Percentiles rank a stretch among this genome's conserved stretches.
Evolutionary conservation across 2,113 vertebrate genomes (phyloP).

Genomic region (Thunnus thynnus): DNA sequence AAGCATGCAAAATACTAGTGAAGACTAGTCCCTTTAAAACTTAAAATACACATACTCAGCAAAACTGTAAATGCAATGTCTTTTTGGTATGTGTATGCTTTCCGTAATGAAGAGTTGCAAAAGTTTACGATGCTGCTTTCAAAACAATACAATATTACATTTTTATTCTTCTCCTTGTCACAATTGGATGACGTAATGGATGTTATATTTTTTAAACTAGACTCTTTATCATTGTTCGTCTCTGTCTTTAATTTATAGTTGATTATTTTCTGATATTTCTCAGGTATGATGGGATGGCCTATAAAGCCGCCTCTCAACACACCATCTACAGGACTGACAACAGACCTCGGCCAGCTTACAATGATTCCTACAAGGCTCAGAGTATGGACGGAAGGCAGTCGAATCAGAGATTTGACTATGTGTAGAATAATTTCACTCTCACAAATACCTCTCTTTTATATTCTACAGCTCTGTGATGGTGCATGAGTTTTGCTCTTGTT

Average conservation of each 20-base stretch:
- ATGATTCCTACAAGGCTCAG: conserved; percentile 81
- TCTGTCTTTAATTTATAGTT: background rate
- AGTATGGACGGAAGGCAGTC: conserved; percentile 85
- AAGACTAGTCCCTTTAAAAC: conserved; percentile 29
- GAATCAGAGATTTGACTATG: conserved; percentile 91
- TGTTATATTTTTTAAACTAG: background rate
- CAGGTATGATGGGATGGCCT: conserved; percentile 90
- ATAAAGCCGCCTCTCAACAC: conserved; percentile 86
- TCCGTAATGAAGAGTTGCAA: conserved; percentile 28
- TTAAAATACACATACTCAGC: conserved; percentile 44
- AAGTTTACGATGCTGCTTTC: conserved; percentile 22
- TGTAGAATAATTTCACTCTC: conserved; percentile 75
- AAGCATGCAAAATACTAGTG: conserved; percentile 15
- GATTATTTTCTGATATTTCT: background rate
- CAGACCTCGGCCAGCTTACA: conserved; percentile 51
- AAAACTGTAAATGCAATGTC: conserved; percentile 46
- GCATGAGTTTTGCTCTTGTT: background rate
- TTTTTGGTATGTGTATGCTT: conserved; percentile 10
- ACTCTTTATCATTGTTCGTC: background rate
- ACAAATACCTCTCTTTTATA: conserved; percentile 8
- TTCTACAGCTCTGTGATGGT: background rate
- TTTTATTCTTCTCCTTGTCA: conserved; percentile 8
- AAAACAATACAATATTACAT: conserved; percentile 10
- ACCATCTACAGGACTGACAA: conserved; percentile 83
- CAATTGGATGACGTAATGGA: background rate